These are phyloP conservation scores for Megastigmus dorsalis DNA, from an alignment of 2,888 invertebrate species.

Conservation along the genomic window DNA sequence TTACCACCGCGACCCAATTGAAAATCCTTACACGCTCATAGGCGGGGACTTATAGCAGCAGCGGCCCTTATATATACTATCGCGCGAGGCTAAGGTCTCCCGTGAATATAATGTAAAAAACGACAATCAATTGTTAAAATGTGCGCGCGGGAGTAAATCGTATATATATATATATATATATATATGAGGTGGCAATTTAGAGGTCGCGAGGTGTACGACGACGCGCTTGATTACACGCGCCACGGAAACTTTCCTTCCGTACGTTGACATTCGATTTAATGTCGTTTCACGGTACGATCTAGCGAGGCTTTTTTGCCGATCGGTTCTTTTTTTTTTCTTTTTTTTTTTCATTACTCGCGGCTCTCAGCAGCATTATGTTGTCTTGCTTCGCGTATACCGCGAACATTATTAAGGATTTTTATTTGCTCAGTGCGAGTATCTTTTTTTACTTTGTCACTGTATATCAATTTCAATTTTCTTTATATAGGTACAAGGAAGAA, in stretches of 20 bases:
- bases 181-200: no score
- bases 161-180: no score
- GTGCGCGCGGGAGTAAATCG: background rate
- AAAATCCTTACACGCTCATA: slow-evolving; percentile 34
- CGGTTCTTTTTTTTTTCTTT: background rate
- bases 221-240: slow-evolving; percentile 15
- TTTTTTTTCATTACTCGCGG: background rate
- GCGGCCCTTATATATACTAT: slow-evolving; percentile 39
- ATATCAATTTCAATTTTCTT: no score
- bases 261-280: slow-evolving; percentile 32
- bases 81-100: slow-evolving; percentile 34
- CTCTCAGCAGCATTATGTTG: no score
- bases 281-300: background rate
- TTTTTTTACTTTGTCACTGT: background rate
- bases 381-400: no score
- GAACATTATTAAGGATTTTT: no score
- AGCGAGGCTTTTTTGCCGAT: background rate
- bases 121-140: slow-evolving; percentile 4
- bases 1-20: slow-evolving; percentile 24
- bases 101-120: background rate
- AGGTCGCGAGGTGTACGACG: slow-evolving; percentile 6
- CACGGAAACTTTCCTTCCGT: slow-evolving; percentile 16
- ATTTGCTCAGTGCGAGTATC: no score
- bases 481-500: no score
- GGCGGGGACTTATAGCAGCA: no score